Conservation (phyloP, 30 jellyfish, hydroid and myxozoan species). For the Aurelia aurita complex sp. Pacific region DNA sequence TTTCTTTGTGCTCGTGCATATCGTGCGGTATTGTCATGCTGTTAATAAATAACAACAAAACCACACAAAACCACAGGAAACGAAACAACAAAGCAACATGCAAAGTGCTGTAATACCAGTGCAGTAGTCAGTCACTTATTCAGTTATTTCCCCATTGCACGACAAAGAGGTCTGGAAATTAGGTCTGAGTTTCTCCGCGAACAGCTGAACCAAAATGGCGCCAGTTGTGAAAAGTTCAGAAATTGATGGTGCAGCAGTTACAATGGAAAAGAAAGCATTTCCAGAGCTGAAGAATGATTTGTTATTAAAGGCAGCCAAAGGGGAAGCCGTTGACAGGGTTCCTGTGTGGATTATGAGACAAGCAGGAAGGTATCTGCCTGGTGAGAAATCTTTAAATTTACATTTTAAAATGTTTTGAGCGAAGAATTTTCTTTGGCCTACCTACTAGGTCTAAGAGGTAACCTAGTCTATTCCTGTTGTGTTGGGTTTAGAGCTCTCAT, state of each 20-base stretch:
- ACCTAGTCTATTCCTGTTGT: too few species aligned
- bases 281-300: conserved; percentile 85
- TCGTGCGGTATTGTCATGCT: too few species aligned
- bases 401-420: too few species aligned
- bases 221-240: conserved; percentile 37
- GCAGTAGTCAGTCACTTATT: too few species aligned
- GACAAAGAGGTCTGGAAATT: not conserved
- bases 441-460: too few species aligned
- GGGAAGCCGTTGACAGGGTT: conserved; percentile 72
- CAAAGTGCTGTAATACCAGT: too few species aligned
- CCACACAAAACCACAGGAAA: too few species aligned
- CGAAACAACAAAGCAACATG: too few species aligned
- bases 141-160: not conserved
- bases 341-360: conserved; percentile 99
- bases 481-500: too few species aligned
- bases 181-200: not conserved
- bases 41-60: too few species aligned
- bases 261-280: conserved; percentile 23
- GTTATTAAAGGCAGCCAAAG: conserved; percentile 84
- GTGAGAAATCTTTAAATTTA: conserved; percentile 27
- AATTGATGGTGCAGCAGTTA: not conserved
- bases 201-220: conserved; percentile 59
- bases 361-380: conserved; percentile 99
- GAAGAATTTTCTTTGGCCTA: too few species aligned
- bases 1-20: too few species aligned